Percentiles rank a stretch among this genome's conserved stretches.
phyloP scores from a whole-genome alignment of 2,113 vertebrate genomes.

The Caretta caretta region DNA sequence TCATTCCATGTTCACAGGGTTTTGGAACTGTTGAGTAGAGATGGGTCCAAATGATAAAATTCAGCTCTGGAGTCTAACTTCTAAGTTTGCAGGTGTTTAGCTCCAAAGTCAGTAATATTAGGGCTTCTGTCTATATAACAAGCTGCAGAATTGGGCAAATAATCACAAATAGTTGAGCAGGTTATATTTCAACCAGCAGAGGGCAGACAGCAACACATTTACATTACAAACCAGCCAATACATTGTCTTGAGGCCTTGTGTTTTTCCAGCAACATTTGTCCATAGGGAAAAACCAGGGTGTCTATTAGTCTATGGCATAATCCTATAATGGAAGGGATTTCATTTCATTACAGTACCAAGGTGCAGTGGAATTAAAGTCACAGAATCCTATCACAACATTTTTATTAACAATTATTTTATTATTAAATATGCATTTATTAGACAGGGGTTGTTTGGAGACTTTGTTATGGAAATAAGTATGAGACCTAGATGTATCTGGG shows the following conservation, averaged over 20 bases:
- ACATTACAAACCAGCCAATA: background rate
- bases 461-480: constrained; percentile 25
- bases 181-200: background rate
- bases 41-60: background rate
- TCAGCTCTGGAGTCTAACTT: background rate
- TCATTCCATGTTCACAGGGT: background rate
- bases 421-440: background rate
- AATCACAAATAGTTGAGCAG: background rate
- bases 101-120: background rate
- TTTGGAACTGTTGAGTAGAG: background rate
- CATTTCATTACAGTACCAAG: constrained; percentile 47
- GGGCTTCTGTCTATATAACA: background rate
- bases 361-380: background rate
- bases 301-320: constrained; percentile 20
- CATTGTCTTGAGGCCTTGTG: background rate
- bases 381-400: background rate
- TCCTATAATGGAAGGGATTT: constrained; percentile 44
- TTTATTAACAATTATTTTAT: constrained; percentile 47
- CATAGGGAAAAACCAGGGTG: constrained; percentile 25
- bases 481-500: background rate
- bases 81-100: background rate
- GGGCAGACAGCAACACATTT: background rate
- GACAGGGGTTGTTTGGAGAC: background rate
- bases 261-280: constrained; percentile 24
- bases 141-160: background rate